Evolutionary conservation across 2,888 invertebrate species (phyloP), one percentile per base, ranked within the genome.

Genomic region (Portevinia maculata): DNA sequence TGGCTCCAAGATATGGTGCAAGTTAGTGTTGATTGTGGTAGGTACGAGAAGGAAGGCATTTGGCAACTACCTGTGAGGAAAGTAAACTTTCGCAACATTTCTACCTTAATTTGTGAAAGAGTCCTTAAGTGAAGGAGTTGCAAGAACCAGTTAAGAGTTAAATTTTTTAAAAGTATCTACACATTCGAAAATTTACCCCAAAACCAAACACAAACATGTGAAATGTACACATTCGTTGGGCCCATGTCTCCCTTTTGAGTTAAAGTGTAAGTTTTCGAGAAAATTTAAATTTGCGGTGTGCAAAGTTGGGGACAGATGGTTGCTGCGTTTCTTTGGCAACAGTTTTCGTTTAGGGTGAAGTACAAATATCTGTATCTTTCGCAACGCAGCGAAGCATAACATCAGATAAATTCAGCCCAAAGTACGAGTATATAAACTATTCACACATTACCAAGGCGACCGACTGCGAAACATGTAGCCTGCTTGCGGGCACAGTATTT

Each of bases 231-330:
- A 52, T 59, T 64, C 44, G 30, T 30, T 1, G 57, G 44, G 44
- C 64, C 50, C 44, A 62, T 32, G 19, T 57, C 28, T 34, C 13
- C 30, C 74, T 39, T 34, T 48, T 34, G 34, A 60, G 48, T 69
- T 74, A 48, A 67, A 74, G 67, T 60, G 59, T 65, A 65, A 59
- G 59, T 74, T 79, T 81, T 62, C 2, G 55, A 69, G 75, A 70
- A 64, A 81, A 75, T 81, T 81, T 75, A 59, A 81, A 81, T 70
- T 75, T 81, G 79, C 48, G 79, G 69, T 69, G 57, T 39, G 55
- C 34, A 59, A 70, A 70, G 55, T 78, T 76, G 75, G 74, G 52
- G 74, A 74, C 79, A 79, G 74, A 67, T 74, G 74, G 74, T 34
- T 62, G 78, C 17, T 70, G 70, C 17, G 62, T 81, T 62, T 69